Conservation (phyloP, 2,888 invertebrate genomes). For the Cerceris rybyensis region DNA sequence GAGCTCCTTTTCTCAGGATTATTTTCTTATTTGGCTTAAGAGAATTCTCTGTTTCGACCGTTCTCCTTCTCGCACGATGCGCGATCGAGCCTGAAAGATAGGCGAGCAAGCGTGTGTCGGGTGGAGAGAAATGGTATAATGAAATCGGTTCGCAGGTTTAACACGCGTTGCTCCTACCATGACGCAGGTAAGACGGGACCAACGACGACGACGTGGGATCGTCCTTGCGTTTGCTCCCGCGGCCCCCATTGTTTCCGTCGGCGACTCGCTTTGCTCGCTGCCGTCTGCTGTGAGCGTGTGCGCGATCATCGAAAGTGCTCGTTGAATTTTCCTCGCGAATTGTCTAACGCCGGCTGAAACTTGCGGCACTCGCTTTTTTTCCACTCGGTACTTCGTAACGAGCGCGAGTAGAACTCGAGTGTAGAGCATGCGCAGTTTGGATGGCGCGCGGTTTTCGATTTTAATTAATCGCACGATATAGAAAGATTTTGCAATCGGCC, state of each 20-base stretch:
- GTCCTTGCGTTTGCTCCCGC: constrained; percentile 81
- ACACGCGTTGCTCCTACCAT: constrained; percentile 45
- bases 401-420: neutral
- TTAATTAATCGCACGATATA: constrained; percentile 44
- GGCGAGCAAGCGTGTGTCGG: constrained; percentile 24
- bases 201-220: constrained; percentile 79
- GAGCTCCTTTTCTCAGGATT: neutral
- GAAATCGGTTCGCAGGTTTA: constrained; percentile 54
- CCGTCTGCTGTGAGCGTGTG: constrained; percentile 26
- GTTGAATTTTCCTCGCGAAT: constrained; percentile 66
- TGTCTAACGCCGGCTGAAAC: constrained; percentile 22
- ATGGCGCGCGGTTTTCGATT: constrained; percentile 5
- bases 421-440: too few relatives aligned
- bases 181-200: constrained; percentile 52
- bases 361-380: neutral
- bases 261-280: constrained; percentile 65
- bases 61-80: constrained; percentile 25
- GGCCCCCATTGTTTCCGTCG: constrained; percentile 77
- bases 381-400: neutral
- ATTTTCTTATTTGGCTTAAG: constrained; percentile 10
- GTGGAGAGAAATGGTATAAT: constrained; percentile 56
- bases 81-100: constrained; percentile 57
- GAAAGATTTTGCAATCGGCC: constrained; percentile 31
- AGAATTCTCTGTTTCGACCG: constrained; percentile 9
- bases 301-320: constrained; percentile 78